These are phyloP conservation scores for Pecten maximus DNA, from an alignment of 2,888 invertebrate species.

Conservation along the genomic window DNA sequence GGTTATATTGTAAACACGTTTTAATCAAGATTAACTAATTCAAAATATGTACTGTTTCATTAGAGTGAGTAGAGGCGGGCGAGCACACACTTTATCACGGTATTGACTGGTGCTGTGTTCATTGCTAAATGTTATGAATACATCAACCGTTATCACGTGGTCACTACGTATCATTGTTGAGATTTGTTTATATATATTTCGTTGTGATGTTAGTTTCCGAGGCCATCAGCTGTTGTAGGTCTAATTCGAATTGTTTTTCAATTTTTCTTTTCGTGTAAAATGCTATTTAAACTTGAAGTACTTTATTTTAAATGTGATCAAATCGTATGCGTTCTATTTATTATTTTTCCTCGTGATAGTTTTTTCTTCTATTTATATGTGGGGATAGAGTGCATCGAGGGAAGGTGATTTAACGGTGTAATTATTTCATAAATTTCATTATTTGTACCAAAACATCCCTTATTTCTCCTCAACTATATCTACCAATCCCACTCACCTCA, in stretches of 20 bases:
- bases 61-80: no score
- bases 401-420: not conserved
- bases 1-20: no score
- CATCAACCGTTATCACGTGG: not conserved
- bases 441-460: not conserved
- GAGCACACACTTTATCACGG: no score
- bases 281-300: not conserved
- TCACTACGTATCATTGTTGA: not conserved
- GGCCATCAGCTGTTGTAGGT: not conserved
- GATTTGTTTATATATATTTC: not conserved
- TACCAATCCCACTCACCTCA: not conserved
- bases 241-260: not conserved
- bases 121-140: not conserved
- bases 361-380: not conserved
- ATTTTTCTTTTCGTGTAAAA: not conserved
- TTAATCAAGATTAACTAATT: no score
- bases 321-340: not conserved
- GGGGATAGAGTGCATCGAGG: not conserved
- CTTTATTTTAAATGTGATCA: not conserved
- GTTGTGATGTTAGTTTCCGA: not conserved
- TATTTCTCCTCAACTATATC: not conserved
- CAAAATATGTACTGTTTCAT: no score
- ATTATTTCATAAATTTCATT: not conserved
- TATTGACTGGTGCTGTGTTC: not conserved
- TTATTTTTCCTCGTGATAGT: not conserved